Percentiles rank a stretch among this genome's conserved stretches.
Evolutionary conservation across 1,140 invertebrate species (phyloP).

Genomic region (Papilio dardanus): DNA sequence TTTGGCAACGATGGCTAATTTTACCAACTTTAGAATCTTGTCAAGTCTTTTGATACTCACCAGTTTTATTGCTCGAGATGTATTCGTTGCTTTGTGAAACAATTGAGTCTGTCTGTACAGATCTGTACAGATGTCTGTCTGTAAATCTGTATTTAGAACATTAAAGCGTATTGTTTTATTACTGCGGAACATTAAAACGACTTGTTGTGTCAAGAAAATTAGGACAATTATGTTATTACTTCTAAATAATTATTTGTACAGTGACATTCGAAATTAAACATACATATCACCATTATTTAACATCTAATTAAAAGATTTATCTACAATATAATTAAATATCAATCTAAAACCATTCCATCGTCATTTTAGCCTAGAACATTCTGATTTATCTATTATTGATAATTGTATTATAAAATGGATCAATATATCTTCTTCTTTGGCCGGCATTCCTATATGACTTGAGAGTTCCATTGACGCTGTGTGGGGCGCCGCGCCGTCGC

Average conservation of each 20-base stretch:
- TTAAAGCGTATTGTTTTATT: not conserved
- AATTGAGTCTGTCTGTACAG: constrained; percentile 6
- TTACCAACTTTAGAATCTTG: constrained; percentile 38
- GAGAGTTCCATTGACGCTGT: constrained; percentile 4
- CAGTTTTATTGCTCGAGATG: constrained; percentile 12
- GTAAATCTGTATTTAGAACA: no score
- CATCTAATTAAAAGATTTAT: no score
- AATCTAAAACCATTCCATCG: no score
- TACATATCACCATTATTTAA: no score
- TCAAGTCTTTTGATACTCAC: constrained; percentile 31
- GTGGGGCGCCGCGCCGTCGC: constrained; percentile 55
- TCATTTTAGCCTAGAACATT: no score
- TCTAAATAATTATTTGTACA: no score
- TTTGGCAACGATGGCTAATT: constrained; percentile 68
- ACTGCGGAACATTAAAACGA: not conserved
- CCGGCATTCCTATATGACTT: constrained; percentile 8
- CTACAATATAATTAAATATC: no score
- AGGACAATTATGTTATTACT: not conserved
- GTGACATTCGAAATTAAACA: no score
- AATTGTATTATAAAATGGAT: no score
- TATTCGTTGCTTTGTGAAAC: constrained; percentile 8
- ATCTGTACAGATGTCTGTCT: no score
- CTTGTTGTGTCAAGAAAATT: not conserved
- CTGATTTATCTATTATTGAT: no score
- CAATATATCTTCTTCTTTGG: not conserved